These are phyloP conservation scores for Luperina nickerlii DNA, from an alignment of 2,888 invertebrate species.

Conservation along the genomic window DNA sequence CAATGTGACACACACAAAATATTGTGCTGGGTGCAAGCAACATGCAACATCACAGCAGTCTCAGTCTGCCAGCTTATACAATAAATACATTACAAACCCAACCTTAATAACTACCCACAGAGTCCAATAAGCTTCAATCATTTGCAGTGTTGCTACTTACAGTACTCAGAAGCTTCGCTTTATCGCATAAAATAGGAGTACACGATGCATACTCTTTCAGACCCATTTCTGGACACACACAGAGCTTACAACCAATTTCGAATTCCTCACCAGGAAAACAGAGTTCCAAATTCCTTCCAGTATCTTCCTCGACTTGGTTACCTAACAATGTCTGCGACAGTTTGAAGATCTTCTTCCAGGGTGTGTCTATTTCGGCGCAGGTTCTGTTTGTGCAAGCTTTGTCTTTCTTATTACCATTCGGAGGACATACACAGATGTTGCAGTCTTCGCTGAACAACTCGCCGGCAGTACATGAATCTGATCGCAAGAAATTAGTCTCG, in stretches of 20 bases:
- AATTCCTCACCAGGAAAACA: constrained; percentile 87
- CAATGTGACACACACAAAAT: too few relatives aligned
- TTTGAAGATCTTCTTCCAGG: constrained; percentile 79
- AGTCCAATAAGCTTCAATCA: constrained; percentile 8
- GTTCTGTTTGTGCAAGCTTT: constrained; percentile 80
- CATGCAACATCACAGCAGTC: too few relatives aligned
- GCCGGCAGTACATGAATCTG: constrained; percentile 79
- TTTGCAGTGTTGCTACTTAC: constrained; percentile 50
- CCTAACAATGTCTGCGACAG: constrained; percentile 75
- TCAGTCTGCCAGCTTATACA: background rate
- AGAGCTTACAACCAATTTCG: constrained; percentile 82
- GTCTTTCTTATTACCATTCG: constrained; percentile 80
- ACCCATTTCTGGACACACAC: constrained; percentile 86
- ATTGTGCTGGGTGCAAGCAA: too few relatives aligned
- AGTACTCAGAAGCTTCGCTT: constrained; percentile 27
- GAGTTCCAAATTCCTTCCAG: constrained; percentile 75
- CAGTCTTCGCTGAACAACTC: constrained; percentile 84
- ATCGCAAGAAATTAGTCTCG: constrained; percentile 78
- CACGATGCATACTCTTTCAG: constrained; percentile 81
- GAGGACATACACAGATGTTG: constrained; percentile 86
- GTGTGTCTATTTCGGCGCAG: constrained; percentile 73
- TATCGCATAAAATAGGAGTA: constrained; percentile 74
- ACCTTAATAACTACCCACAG: background rate
- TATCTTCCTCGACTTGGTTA: constrained; percentile 68
- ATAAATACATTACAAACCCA: background rate